Base-by-base conservation (phyloP, 30 jellyfish, hydroid and myxozoan genomes). In the Morbakka virulenta region DNA sequence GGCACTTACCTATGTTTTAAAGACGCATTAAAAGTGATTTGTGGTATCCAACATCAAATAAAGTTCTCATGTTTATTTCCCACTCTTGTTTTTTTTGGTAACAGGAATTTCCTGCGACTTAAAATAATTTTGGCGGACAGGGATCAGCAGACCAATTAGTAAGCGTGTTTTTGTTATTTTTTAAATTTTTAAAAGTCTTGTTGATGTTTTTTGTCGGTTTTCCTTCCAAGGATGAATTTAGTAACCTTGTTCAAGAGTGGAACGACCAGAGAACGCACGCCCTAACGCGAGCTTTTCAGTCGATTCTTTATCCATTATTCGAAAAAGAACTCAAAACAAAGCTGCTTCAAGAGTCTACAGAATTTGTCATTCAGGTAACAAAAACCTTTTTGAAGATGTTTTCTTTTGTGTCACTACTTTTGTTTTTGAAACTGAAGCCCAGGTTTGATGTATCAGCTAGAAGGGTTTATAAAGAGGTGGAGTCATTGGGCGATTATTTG, bases 231-330 rank as follows among this genome's bases (percentile, higher is more conserved):
- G 98, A 92, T 62, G 98, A 92, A 52, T 92, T 78, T 86, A 92
- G 98, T 52, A 79, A 87, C 6, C 75, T 92, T 35, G 98, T 92
- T 3, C 98, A 92, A 76, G 98, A 92, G 53, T 92, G 98, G 98
- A 92, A 92, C 65, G 85, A 85, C 34, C 98, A 92, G 51, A 83
- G 98, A n/a, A 77, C 91, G 14, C 87, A 92, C 52, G 95, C 83
- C 28, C 83, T 92, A 52, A 76, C 88, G 2, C 61, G 65, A 30
- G 95, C 96, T 1, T 76, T 92, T 51, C 88, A 80, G 36, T 84
- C 85, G 62, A 80, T 92, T 61, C 63, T 92, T 63, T 92, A 86
- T 83, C 96, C 96, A 27, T 28, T 86, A 50, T 81, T 92, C 64
- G 95, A 87, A 3, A 92, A 86, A 23, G 98, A 92, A 51, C 76